Percentiles rank a stretch among this genome's conserved stretches.
Evolutionary conservation across 2,888 invertebrate genomes (phyloP).

Genomic region (Pyrrhosoma nymphula): DNA sequence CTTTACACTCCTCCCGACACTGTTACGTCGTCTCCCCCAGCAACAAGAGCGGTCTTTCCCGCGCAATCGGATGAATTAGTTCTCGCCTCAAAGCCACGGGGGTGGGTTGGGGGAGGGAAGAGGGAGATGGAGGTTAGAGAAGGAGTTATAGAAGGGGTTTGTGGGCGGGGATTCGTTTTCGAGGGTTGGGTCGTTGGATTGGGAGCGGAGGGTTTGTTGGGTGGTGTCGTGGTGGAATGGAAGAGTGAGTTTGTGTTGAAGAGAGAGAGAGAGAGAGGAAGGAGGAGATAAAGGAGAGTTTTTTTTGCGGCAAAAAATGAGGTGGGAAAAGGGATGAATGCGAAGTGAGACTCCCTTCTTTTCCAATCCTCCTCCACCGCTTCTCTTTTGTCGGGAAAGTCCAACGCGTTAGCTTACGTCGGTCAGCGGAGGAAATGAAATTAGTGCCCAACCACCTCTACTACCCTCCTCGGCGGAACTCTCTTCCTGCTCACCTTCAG

Average conservation of each 20-base stretch:
- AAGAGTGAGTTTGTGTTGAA: neutral
- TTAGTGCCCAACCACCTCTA: neutral
- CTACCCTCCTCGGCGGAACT: neutral
- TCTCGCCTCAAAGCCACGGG: neutral
- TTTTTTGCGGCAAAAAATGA: neutral
- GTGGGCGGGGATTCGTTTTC: neutral
- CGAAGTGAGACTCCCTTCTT: neutral
- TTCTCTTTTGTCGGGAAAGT: slow-evolving; percentile 18
- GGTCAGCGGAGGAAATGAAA: slow-evolving; percentile 2
- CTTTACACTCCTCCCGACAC: neutral
- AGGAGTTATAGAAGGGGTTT: neutral
- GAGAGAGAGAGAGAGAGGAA: neutral
- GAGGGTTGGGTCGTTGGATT: neutral
- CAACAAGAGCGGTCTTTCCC: neutral
- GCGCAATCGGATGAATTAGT: slow-evolving; percentile 35
- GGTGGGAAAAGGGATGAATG: slow-evolving; percentile 1
- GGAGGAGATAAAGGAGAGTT: slow-evolving; percentile 13
- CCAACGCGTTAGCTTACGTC: slow-evolving; percentile 28
- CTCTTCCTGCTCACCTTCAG: neutral
- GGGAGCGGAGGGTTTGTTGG: neutral
- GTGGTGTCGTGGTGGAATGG: neutral
- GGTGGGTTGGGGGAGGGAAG: neutral
- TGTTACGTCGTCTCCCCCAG: neutral
- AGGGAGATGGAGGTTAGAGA: neutral
- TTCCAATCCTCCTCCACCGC: neutral